phyloP scores from a whole-genome alignment of 2,888 invertebrate genomes.

The Eilema sororculum region DNA sequence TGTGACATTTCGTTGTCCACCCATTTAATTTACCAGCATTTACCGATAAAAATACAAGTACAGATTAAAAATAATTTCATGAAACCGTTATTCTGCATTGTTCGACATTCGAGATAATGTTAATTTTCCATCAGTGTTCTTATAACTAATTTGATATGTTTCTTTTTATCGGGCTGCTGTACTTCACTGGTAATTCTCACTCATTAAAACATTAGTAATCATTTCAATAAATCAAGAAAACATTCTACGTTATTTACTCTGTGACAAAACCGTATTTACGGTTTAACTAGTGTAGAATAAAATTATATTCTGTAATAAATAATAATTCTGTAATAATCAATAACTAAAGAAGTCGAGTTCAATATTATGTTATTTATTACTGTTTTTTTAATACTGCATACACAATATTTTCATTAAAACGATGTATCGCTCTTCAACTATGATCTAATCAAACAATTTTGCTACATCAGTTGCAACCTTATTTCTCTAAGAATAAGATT shows the following conservation, averaged over 20 bases:
- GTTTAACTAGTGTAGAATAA: not conserved
- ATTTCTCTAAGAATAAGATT: not conserved
- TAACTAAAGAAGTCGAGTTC: too few relatives aligned
- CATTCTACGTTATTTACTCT: not conserved
- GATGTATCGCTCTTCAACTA: too few relatives aligned
- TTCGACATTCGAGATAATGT: not conserved
- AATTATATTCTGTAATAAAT: too few relatives aligned
- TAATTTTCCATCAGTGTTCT: too few relatives aligned
- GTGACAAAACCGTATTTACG: not conserved
- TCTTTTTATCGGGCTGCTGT: not conserved
- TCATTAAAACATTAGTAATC: too few relatives aligned
- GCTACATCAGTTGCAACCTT: not conserved
- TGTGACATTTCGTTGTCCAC: slow-evolving; percentile 54
- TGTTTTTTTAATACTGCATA: too few relatives aligned
- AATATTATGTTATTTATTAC: too few relatives aligned
- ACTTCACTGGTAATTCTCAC: too few relatives aligned
- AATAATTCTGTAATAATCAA: too few relatives aligned
- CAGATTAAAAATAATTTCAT: slow-evolving; percentile 17
- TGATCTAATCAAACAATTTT: too few relatives aligned
- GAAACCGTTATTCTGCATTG: not conserved
- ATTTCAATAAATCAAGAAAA: too few relatives aligned
- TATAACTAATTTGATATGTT: not conserved
- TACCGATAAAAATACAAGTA: slow-evolving; percentile 6
- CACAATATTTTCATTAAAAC: too few relatives aligned
- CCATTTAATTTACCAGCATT: slow-evolving; percentile 41